Evolutionary conservation across 2,113 vertebrate genomes (phyloP).

Genomic region (Trinectes maculatus): DNA sequence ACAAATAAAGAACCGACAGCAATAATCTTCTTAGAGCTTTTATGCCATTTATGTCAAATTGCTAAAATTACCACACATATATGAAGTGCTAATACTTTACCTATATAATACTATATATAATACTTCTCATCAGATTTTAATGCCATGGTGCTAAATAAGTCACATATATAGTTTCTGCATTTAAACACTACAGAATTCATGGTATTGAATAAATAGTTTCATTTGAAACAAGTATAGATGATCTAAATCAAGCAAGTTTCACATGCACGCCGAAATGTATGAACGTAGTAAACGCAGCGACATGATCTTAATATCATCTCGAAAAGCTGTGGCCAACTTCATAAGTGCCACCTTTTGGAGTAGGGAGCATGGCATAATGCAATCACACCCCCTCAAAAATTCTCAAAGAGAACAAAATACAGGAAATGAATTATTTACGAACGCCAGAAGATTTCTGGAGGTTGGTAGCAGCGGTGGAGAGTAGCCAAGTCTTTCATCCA

Average conservation of each 20-base stretch:
- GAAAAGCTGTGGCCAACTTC: constrained; percentile 35
- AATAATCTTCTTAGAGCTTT: background rate
- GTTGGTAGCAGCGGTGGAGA: constrained; percentile 73
- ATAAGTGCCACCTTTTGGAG: constrained; percentile 49
- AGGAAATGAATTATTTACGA: constrained; percentile 83
- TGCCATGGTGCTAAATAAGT: background rate
- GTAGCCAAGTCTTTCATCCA: constrained; percentile 79
- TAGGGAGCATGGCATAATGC: constrained; percentile 61
- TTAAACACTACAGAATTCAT: no score
- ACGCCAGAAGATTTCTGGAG: constrained; percentile 72
- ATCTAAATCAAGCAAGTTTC: constrained; percentile 4
- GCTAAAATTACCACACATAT: background rate
- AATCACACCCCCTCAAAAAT: constrained; percentile 71
- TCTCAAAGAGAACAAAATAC: constrained; percentile 83
- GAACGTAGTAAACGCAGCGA: background rate
- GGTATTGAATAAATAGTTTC: background rate
- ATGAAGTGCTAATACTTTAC: background rate
- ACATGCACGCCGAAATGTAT: background rate
- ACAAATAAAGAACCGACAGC: background rate
- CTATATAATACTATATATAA: background rate
- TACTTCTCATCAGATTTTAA: background rate
- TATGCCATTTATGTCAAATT: background rate
- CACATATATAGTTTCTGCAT: background rate
- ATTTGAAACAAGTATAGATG: background rate
- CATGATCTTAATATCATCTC: constrained; percentile 13